Conservation (phyloP, 2,113 vertebrate genomes). For the Lasiurus cinereus region DNA sequence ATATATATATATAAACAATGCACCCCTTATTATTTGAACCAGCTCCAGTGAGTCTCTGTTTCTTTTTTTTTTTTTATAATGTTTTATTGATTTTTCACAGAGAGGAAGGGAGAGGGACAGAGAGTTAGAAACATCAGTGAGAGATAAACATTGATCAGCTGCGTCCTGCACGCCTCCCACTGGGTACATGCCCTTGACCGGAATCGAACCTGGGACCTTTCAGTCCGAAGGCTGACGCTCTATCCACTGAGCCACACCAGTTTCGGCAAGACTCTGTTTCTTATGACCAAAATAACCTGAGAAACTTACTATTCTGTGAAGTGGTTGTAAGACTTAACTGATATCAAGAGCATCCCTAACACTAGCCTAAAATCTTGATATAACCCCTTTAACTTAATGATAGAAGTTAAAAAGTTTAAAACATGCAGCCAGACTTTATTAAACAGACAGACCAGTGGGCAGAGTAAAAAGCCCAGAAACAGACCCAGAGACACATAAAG, state of each 20-base stretch:
- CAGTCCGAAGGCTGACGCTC: no score
- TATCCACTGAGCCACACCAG: no score
- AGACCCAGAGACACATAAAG: background rate
- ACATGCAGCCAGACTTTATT: background rate
- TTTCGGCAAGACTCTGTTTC: no score
- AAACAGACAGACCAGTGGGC: background rate
- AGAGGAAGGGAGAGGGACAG: no score
- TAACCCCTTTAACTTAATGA: background rate
- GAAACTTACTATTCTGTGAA: background rate
- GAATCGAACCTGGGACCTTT: no score
- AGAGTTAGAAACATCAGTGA: no score
- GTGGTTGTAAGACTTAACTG: background rate
- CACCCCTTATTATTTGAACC: conserved; percentile 9
- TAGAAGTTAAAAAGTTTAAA: conserved; percentile 39
- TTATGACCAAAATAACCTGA: conserved; percentile 32
- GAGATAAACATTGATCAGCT: no score
- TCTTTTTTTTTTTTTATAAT: no score
- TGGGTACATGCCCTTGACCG: no score
- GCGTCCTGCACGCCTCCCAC: no score
- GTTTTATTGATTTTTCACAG: no score
- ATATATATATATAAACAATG: background rate
- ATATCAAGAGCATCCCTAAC: background rate
- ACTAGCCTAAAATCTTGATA: background rate
- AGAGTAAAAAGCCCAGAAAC: conserved; percentile 6
- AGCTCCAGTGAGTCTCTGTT: background rate